Conservation (phyloP, 1,140 invertebrate species). For the Pseudomyrmex pallidus region DNA sequence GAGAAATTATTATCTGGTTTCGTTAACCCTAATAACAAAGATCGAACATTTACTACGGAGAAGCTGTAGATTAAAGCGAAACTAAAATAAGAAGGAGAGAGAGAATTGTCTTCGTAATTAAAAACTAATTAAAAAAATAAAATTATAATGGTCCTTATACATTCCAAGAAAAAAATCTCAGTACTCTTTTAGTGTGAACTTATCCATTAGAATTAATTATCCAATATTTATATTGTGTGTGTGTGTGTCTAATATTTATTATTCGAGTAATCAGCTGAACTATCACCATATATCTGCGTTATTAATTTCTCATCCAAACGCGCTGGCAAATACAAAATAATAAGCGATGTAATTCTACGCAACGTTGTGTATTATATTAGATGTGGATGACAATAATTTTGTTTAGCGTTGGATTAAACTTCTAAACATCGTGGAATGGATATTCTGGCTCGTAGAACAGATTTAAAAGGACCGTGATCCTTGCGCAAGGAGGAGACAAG, state of each 20-base stretch:
- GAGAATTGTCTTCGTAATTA: neutral
- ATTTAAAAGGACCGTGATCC: slow-evolving; percentile 61
- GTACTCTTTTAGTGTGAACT: too few species aligned
- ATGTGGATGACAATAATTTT: slow-evolving; percentile 19
- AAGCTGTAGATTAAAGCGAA: neutral
- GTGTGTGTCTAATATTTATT: too few species aligned
- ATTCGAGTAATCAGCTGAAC: too few species aligned
- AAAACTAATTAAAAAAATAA: too few species aligned
- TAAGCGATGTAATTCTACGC: neutral
- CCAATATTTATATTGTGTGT: too few species aligned
- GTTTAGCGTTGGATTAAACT: slow-evolving; percentile 38
- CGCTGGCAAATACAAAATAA: neutral
- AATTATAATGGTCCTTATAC: too few species aligned
- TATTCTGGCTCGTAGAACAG: slow-evolving; percentile 19
- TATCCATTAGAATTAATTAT: too few species aligned
- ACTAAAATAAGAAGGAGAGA: too few species aligned
- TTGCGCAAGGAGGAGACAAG: slow-evolving; percentile 55
- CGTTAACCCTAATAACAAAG: neutral
- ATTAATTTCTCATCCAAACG: neutral
- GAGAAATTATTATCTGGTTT: slow-evolving; percentile 4
- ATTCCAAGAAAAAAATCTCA: too few species aligned
- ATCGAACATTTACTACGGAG: neutral
- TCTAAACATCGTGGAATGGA: slow-evolving; percentile 20
- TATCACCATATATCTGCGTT: neutral
- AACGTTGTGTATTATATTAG: neutral